These are phyloP conservation scores for Cataglyphis rosenhaueri DNA, from an alignment of 2,888 invertebrate genomes.

Conservation along the genomic window DNA sequence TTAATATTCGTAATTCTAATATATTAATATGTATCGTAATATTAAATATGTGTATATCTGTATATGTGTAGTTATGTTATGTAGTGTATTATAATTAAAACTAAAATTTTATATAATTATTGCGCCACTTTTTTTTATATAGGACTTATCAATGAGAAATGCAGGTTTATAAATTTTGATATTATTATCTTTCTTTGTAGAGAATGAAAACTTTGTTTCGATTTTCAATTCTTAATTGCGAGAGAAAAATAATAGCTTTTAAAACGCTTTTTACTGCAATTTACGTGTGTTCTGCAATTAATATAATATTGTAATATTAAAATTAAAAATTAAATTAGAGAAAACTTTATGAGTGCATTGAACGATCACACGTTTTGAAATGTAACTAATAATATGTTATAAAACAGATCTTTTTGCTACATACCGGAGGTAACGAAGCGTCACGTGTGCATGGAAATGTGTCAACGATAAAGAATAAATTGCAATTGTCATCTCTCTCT, in stretches of 20 bases:
- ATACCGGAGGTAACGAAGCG: slow-evolving; percentile 29
- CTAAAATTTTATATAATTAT: neutral
- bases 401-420: slow-evolving; percentile 22
- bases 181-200: neutral
- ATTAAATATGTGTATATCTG: neutral
- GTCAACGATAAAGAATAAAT: slow-evolving; percentile 52
- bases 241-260: neutral
- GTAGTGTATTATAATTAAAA: neutral
- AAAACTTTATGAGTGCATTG: neutral
- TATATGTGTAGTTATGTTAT: neutral
- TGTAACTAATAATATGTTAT: slow-evolving; percentile 10
- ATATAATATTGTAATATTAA: neutral
- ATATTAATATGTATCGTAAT: neutral
- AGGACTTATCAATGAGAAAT: neutral
- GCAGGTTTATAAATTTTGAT: neutral
- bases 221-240: neutral
- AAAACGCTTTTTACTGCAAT: neutral
- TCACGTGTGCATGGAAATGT: slow-evolving; percentile 47
- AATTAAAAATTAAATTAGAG: neutral
- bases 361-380: neutral
- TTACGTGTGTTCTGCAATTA: neutral
- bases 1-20: neutral
- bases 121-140: neutral
- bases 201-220: neutral
- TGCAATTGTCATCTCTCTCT: slow-evolving; percentile 25